These are phyloP conservation scores for Ageneiosus marmoratus DNA, from an alignment of 2,113 vertebrate species.

Conservation along the genomic window DNA sequence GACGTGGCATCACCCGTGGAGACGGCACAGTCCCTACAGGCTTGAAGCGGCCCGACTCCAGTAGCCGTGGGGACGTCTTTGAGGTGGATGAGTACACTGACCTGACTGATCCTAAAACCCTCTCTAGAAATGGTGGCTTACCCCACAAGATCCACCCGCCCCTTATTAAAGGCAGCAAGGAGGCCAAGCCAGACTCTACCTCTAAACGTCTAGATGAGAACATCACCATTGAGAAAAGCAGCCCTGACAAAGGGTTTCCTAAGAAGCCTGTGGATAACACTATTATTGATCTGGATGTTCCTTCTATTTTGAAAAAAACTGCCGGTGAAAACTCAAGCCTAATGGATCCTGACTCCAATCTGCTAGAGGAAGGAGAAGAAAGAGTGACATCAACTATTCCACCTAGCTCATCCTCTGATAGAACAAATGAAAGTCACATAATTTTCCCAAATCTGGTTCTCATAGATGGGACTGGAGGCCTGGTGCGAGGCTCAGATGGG, in stretches of 20 bases:
- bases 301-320: conserved; percentile 54
- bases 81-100: conserved; percentile 76
- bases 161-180: conserved; percentile 59
- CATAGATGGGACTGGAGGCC: conserved; percentile 40
- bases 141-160: conserved; percentile 51
- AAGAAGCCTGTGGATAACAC: conserved; percentile 62
- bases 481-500: conserved; percentile 48
- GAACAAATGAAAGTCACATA: conserved; percentile 10
- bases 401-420: neutral
- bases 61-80: conserved; percentile 65
- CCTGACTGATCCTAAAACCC: conserved; percentile 60
- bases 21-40: conserved; percentile 66
- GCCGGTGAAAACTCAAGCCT: conserved; percentile 25
- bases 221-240: conserved; percentile 73
- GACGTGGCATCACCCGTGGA: conserved; percentile 60
- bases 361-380: conserved; percentile 42
- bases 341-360: conserved; percentile 48
- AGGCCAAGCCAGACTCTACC: conserved; percentile 67
- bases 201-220: conserved; percentile 74
- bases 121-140: conserved; percentile 56
- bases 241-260: conserved; percentile 38
- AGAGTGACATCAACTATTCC: conserved; percentile 21
- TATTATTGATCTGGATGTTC: conserved; percentile 62
- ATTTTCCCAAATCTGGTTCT: conserved; percentile 34
- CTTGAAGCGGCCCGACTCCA: conserved; percentile 54